Percentiles rank a stretch among this genome's conserved stretches.
These are phyloP conservation scores for Actinia equina DNA, from an alignment of 64 coral and sea anemone genomes.

Conservation along the genomic window DNA sequence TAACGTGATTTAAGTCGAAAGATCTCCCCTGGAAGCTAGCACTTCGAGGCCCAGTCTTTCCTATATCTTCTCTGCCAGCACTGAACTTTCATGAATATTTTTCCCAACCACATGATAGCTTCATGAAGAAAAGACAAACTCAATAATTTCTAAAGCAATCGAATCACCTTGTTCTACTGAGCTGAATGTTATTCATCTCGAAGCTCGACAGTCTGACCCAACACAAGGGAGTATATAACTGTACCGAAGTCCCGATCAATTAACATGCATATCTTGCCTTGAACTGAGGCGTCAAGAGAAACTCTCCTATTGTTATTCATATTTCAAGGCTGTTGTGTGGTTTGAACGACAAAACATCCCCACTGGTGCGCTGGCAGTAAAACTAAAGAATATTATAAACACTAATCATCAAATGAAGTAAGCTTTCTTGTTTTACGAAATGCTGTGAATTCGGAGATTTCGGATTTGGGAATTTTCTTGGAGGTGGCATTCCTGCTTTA, in stretches of 20 bases:
- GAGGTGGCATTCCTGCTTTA: neutral
- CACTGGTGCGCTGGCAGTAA: neutral
- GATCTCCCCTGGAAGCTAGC: neutral
- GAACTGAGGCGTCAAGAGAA: slow-evolving; percentile 7
- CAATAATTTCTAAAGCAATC: slow-evolving; percentile 13
- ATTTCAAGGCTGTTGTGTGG: neutral
- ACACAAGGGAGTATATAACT: neutral
- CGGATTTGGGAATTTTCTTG: neutral
- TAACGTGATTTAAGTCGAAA: neutral
- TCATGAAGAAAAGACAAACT: neutral
- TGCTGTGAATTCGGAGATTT: neutral
- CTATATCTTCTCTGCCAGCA: neutral
- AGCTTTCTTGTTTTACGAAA: neutral
- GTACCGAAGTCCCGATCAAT: neutral
- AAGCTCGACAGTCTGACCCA: neutral
- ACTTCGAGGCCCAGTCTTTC: neutral
- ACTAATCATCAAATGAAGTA: neutral
- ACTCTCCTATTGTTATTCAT: slow-evolving; percentile 14
- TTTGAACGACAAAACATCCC: slow-evolving; percentile 22
- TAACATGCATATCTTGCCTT: slow-evolving; percentile 13
- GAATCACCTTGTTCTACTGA: neutral
- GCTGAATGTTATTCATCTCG: neutral
- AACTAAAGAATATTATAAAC: neutral
- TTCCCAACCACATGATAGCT: neutral
- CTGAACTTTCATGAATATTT: neutral